Evolutionary conservation across 2,113 vertebrate species (phyloP), one percentile per base, ranked within the genome.

Genomic region (Ceyx melanurus): DNA sequence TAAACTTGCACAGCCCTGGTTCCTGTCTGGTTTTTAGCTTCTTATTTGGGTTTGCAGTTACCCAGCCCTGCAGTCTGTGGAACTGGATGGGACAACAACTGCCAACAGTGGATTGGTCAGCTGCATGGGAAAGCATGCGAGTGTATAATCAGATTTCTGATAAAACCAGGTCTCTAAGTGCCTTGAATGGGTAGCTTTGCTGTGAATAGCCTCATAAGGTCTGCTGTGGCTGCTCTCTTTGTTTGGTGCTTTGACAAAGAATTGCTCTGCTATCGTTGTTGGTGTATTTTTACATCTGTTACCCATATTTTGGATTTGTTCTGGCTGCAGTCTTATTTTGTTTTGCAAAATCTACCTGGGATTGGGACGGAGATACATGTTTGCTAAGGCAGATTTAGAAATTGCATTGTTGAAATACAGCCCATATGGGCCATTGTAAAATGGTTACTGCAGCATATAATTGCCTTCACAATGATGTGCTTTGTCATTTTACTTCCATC

Each of bases 381-480:
- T 97, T 97, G 92, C 93, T 74, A 72, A 96, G 96, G 96, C 94
- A 96, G 96, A 97, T 98, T 98, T 96, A 95, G 96, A 98, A 98
- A 98, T 98, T 97, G 94, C 86, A 73, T 96, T 97, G 96, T 93
- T 97, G 97, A 97, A 98, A 97, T 97, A 93, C 96, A 97, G 97
- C 97, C 95, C 94, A 96, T 97, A 96, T 97, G 96, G 96, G 97
- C 97, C 95, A 61, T 95, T 96, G 96, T 95, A 92, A 97, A 97
- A 94, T 96, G 95, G 94, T 97, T 96, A 97, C 96, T 97, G 97
- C 96, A 94, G 94, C 97, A 94, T 97, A 96, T 97, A 97, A 98
- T 97, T 98, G 97, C 97, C 91, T 97, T 96, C 96, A 95, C 97
- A 95, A 96, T 97, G 96, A 97, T 97, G 97, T 97, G 96, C 97